Evolutionary conservation across 2,113 vertebrate species (phyloP), one percentile per base, ranked within the genome.

Genomic region (Acrocephalus arundinaceus): DNA sequence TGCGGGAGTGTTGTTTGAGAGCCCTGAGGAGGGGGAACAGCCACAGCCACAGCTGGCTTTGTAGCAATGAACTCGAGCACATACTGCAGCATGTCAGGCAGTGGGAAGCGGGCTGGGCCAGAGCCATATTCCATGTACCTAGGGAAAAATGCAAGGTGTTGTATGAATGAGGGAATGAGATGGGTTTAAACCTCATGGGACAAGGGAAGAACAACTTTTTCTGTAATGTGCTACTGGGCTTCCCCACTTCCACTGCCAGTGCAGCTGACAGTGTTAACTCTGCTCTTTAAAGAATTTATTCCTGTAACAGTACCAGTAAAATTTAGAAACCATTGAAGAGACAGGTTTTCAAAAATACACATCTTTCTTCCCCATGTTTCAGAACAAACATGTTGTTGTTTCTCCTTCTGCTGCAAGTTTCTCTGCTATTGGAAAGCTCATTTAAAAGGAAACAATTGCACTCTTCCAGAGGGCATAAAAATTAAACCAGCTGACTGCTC

Each of bases 121-220:
- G 99, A 99, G 96, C 99, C 99, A 0, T 99, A 99, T 48, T 98
- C 98, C 96, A 98, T 98, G 90, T 99, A 99, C 95, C 99, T 99
- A 59, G 4, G 30, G 61, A 57, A 27, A 67, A 77, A 85, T 22
- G 17, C 94, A 45, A 87, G 31, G 3, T 2, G 25, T 8, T 22
- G 48, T 15, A 3, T 8, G 24, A 80, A 27, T 3, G 52, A 66
- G 52, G 35, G 35, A 61, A 52, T 1, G 6, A 11, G 18, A 48
- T 9, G 1, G 23, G 27, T 75, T 75, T 48, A 52, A 63, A 24
- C 30, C 15, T 11, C 16, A 45, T 7, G 35, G 54, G 31, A 28
- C 35, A 27, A 30, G 18, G 10, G n/a, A 43, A 62, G 25, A 45
- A 61, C 37, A 49, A 43, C 13, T 18, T 39, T 7, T 78, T 61